These are phyloP conservation scores for Protomyctophum bolini DNA, from an alignment of 2,113 vertebrate genomes.

Conservation along the genomic window DNA sequence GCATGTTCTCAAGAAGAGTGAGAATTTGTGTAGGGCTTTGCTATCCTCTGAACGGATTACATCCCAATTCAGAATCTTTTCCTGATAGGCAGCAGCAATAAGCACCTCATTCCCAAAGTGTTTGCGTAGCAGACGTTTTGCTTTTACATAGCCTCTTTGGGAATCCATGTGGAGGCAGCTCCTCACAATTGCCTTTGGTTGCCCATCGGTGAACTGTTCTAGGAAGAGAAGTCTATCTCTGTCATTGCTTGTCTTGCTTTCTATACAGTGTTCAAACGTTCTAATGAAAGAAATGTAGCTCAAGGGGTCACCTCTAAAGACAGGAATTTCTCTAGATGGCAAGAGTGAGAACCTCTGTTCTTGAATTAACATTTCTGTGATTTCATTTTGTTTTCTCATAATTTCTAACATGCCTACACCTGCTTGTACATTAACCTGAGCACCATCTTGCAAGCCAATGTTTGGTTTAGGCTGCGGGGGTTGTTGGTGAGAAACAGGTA, in stretches of 20 bases:
- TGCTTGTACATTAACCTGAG: neutral
- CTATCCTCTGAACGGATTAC: neutral
- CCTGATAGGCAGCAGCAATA: neutral
- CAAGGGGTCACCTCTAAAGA: neutral
- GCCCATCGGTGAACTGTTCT: neutral
- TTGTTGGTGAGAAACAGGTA: no score
- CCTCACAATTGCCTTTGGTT: neutral
- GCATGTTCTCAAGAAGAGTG: neutral
- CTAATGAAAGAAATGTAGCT: no score
- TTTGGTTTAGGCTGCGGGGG: no score
- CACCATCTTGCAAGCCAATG: no score
- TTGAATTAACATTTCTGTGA: conserved; percentile 4
- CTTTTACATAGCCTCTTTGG: neutral
- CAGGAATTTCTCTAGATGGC: conserved; percentile 2
- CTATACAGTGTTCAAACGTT: neutral
- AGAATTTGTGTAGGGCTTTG: neutral
- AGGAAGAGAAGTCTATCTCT: neutral
- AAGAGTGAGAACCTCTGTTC: conserved; percentile 2
- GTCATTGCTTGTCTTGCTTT: neutral
- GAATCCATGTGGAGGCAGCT: neutral
- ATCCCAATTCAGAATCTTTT: neutral
- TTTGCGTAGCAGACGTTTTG: neutral
- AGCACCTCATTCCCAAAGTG: neutral
- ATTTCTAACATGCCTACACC: neutral
- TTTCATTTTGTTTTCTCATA: neutral